phyloP scores from a whole-genome alignment of 2,797 vertebrate species.

The Galagoides demidoff region DNA sequence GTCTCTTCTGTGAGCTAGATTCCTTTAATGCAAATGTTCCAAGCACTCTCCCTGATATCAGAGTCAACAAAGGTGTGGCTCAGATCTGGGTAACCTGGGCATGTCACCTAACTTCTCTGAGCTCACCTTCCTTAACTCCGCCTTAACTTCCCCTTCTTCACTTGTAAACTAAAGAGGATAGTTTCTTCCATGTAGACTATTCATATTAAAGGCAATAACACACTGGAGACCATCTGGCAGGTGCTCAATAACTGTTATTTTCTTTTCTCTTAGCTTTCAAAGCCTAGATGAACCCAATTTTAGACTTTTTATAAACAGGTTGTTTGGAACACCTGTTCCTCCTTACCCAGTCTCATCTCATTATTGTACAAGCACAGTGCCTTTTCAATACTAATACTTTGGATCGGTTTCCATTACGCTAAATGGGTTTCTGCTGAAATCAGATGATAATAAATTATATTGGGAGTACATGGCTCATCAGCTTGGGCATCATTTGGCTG shows the following conservation, averaged over 20 bases:
- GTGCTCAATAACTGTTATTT: background rate
- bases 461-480: background rate
- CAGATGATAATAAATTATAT: background rate
- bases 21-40: background rate
- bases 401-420: background rate
- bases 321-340: background rate
- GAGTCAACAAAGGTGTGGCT: background rate
- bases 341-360: background rate
- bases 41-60: background rate
- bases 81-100: background rate
- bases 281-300: constrained; percentile 6
- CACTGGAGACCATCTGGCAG: background rate
- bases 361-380: background rate
- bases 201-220: background rate
- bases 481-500: background rate
- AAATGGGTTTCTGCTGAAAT: background rate
- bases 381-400: background rate
- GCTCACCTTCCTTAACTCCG: background rate
- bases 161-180: background rate
- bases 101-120: background rate
- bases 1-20: background rate
- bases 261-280: constrained; percentile 1
- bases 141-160: background rate
- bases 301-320: background rate
- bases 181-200: background rate